phyloP scores from a whole-genome alignment of 2,888 invertebrate species.

The Laspeyria flexula region DNA sequence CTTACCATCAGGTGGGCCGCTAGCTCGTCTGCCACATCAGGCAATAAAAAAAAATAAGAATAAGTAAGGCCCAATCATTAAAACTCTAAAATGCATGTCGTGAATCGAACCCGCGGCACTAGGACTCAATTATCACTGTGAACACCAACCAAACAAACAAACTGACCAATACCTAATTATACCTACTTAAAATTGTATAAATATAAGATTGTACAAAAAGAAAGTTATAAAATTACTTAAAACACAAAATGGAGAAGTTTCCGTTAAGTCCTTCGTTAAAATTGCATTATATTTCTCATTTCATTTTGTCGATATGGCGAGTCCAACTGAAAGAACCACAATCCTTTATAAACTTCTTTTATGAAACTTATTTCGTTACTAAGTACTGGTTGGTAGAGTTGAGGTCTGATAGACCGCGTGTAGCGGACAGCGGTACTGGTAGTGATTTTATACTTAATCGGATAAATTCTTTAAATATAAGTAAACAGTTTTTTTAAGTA shows the following conservation, averaged over 20 bases:
- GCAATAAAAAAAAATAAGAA: no score
- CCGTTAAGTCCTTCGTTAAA: conserved; percentile 55
- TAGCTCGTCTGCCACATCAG: no score
- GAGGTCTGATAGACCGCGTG: conserved; percentile 9
- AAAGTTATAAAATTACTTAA: not conserved
- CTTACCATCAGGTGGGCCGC: no score
- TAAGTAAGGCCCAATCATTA: no score
- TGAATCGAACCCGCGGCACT: no score
- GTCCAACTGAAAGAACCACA: conserved; percentile 65
- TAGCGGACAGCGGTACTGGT: not conserved
- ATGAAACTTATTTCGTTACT: conserved; percentile 62
- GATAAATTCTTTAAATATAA: no score
- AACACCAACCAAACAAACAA: no score
- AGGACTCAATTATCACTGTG: no score
- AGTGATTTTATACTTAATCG: conserved; percentile 5
- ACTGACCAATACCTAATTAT: no score
- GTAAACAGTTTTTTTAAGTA: no score
- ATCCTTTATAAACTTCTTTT: conserved; percentile 63
- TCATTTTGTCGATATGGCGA: conserved; percentile 45
- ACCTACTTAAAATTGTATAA: not conserved
- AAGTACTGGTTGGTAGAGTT: conserved; percentile 45
- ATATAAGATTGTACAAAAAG: not conserved
- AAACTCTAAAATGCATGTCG: no score
- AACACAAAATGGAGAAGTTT: conserved; percentile 22
- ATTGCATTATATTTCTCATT: conserved; percentile 55